A percentile compares a stretch with the other conserved stretches of the same genome.
Evolutionary conservation across 2,113 vertebrate species (phyloP).

Genomic region (Zapornia atra): DNA sequence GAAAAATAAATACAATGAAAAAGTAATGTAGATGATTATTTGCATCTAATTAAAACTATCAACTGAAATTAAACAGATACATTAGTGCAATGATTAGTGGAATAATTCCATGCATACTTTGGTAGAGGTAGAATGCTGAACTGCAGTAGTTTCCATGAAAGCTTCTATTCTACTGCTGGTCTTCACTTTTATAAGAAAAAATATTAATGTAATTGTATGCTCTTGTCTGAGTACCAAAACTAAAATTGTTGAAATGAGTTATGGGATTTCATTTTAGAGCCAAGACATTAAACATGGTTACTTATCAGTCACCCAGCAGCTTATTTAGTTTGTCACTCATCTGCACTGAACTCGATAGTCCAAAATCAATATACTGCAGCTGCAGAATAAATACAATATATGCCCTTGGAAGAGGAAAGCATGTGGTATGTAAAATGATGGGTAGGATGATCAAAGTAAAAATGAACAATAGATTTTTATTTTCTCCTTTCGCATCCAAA

Average conservation of each 20-base stretch:
- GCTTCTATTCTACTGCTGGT: neutral
- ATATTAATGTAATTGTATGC: neutral
- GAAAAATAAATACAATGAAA: neutral
- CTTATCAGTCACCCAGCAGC: slow-evolving; percentile 1
- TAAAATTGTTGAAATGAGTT: slow-evolving; percentile 13
- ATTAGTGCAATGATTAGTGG: neutral
- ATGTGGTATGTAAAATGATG: slow-evolving; percentile 27
- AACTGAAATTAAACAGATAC: neutral
- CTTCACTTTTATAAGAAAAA: neutral
- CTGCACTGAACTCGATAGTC: neutral
- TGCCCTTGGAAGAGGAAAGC: slow-evolving; percentile 30
- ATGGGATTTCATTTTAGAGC: slow-evolving; percentile 5
- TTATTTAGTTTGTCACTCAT: slow-evolving; percentile 21
- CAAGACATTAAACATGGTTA: neutral
- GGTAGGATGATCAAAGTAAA: slow-evolving; percentile 22
- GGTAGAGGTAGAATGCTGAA: neutral
- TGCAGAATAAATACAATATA: slow-evolving; percentile 22
- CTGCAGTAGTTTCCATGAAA: neutral
- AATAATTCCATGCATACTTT: neutral
- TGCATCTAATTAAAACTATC: neutral
- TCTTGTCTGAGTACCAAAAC: neutral
- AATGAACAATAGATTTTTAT: slow-evolving; percentile 43
- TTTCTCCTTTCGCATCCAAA: neutral
- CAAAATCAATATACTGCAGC: slow-evolving; percentile 22
- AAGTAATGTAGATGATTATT: neutral